Base-by-base conservation (phyloP, 2,888 invertebrate genomes). In the Acronicta aceris region DNA sequence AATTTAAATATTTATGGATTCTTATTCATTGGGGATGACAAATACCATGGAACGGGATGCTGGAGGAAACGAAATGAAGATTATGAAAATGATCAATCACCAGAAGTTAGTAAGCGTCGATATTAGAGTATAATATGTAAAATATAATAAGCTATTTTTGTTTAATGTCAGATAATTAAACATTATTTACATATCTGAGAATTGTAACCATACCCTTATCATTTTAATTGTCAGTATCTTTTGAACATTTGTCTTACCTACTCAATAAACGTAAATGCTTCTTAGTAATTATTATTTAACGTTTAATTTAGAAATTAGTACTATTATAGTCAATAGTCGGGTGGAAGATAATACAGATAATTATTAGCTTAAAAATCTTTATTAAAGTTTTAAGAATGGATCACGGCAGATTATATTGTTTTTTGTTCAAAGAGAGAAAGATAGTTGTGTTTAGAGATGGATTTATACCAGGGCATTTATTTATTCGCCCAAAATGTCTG, bases 341-440 rank as follows among this genome's bases (percentile, higher is more conserved):
- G 38, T 53, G 52, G 71, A 64, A 53, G 56, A 57, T 53, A 64
- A 57, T 63, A 43, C 43, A 56, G 55, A 63, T 70, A n/a, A n/a
- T n/a, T n/a, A 42, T 70, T 53, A 57, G 41, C 52, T 70, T 52
- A 21, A 25, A 40, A 64, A 70, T 36, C 56, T 57, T 33, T 9
- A n/a, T n/a, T n/a, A n/a, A n/a, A n/a, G n/a, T 0, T 30, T 55
- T 21, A 21, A 21, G 21, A 21, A 21, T 21, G 21, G 21, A 21
- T 21, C 21, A 21, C 4, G 21, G 21, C 21, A 2, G 2, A 21
- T 21, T 21, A n/a, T 21, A 21, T 21, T 21, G 21, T 3, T 21
- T 21, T 21, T 21, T 21, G 21, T 21, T 21, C 21, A 21, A 2
- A 2, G 21, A 21, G 21, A 21, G 4, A 21, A 21, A 21, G 21